phyloP scores from a whole-genome alignment of 2,888 invertebrate species.

The Sminthurides aquaticus region DNA sequence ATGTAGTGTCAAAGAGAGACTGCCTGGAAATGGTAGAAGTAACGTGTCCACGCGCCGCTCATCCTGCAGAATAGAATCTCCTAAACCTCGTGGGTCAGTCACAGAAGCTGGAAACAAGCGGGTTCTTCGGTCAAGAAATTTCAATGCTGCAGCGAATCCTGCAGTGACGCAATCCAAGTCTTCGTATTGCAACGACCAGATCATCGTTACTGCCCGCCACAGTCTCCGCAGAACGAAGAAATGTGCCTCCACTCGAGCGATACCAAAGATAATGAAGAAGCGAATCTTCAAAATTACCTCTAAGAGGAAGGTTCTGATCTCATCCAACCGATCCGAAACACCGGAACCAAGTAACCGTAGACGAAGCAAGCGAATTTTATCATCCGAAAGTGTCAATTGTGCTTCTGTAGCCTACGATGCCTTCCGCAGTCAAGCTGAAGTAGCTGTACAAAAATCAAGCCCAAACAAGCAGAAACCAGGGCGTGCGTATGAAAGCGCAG shows the following conservation, averaged over 20 bases:
- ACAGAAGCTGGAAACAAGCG: constrained; percentile 10
- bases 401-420: neutral
- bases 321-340: neutral
- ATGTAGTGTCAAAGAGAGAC: constrained; percentile 14
- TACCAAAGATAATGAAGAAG: neutral
- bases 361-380: neutral
- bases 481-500: neutral
- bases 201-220: neutral
- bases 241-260: neutral
- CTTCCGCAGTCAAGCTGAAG: neutral
- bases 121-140: constrained; percentile 36
- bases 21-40: constrained; percentile 3
- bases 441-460: neutral
- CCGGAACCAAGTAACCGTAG: neutral
- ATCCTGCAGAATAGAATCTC: constrained; percentile 16
- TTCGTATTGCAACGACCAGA: neutral
- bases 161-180: neutral
- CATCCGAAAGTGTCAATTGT: neutral
- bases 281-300: neutral
- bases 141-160: constrained; percentile 28
- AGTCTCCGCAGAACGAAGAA: neutral
- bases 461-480: neutral
- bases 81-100: neutral
- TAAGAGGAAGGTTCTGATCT: neutral
- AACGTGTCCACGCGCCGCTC: constrained; percentile 26